A percentile compares a stretch with the other conserved stretches of the same genome.
These are phyloP conservation scores for Habrosyne pyritoides DNA, from an alignment of 2,888 invertebrate species.

Conservation along the genomic window DNA sequence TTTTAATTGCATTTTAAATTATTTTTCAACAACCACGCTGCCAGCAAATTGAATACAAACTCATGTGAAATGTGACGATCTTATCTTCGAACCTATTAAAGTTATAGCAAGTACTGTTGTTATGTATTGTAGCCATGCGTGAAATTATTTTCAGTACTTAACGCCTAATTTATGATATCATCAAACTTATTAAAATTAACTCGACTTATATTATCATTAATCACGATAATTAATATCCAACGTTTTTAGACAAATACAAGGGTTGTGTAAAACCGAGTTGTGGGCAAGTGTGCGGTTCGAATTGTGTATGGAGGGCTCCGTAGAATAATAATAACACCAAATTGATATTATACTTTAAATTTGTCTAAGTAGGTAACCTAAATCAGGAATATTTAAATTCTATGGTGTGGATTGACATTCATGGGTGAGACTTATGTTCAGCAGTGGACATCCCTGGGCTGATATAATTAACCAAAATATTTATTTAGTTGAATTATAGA, in stretches of 20 bases:
- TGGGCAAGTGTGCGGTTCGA: too few relatives aligned
- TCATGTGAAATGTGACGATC: slow-evolving; percentile 55
- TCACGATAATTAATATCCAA: slow-evolving; percentile 7
- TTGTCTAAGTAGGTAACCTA: too few relatives aligned
- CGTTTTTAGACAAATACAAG: slow-evolving; percentile 12
- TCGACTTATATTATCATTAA: neutral
- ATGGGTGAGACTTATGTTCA: too few relatives aligned
- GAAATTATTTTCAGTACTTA: slow-evolving; percentile 9
- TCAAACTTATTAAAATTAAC: slow-evolving; percentile 25
- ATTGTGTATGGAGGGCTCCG: too few relatives aligned
- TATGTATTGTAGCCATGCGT: slow-evolving; percentile 28
- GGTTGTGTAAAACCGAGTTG: slow-evolving; percentile 11
- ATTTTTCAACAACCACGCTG: slow-evolving; percentile 73
- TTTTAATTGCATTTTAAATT: slow-evolving; percentile 82
- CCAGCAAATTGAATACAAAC: slow-evolving; percentile 73
- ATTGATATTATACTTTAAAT: too few relatives aligned
- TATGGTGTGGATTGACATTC: too few relatives aligned
- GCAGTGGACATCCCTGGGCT: too few relatives aligned
- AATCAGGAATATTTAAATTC: too few relatives aligned
- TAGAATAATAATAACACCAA: too few relatives aligned
- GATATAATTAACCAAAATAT: too few relatives aligned
- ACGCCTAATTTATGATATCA: slow-evolving; percentile 27
- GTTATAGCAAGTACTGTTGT: slow-evolving; percentile 23
- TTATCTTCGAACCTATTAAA: slow-evolving; percentile 53
- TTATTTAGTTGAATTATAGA: too few relatives aligned